Evolutionary conservation across 2,888 invertebrate genomes (phyloP).

Genomic region (Pyrrhosoma nymphula): DNA sequence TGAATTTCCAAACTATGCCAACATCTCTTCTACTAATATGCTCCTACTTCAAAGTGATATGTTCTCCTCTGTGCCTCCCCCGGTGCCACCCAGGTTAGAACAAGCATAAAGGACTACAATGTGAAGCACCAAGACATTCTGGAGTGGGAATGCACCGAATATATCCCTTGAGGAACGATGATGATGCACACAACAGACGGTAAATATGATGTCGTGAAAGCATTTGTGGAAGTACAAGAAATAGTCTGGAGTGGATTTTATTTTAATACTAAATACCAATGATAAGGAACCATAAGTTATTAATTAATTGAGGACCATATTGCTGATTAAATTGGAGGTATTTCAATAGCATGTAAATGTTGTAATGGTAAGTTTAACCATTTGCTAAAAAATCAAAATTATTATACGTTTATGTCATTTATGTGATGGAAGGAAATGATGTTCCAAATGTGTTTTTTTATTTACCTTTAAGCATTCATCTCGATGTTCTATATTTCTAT

Average conservation of each 20-base stretch:
- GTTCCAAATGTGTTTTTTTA: not conserved
- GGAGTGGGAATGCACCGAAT: not conserved
- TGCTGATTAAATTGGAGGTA: not conserved
- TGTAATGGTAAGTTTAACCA: not conserved
- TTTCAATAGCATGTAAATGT: not conserved
- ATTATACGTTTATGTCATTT: not conserved
- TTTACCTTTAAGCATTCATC: not conserved
- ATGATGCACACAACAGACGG: not conserved
- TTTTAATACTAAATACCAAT: not conserved
- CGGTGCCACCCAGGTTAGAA: constrained; percentile 47
- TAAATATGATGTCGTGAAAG: not conserved
- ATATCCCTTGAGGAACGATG: not conserved
- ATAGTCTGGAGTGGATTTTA: not conserved
- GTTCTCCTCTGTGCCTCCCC: not conserved
- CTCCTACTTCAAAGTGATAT: not conserved
- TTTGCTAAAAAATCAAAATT: not conserved
- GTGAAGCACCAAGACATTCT: not conserved
- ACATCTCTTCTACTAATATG: constrained; percentile 12
- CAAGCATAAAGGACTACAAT: not conserved
- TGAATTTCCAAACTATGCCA: constrained; percentile 57
- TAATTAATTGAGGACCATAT: not conserved
- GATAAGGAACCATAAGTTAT: not conserved
- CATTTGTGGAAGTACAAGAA: not conserved
- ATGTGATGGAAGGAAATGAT: not conserved
- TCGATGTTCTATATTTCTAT: not conserved